Percentiles rank a stretch among this genome's conserved stretches.
phyloP scores from a whole-genome alignment of 2,888 invertebrate species.

The Hymenopus coronatus region DNA sequence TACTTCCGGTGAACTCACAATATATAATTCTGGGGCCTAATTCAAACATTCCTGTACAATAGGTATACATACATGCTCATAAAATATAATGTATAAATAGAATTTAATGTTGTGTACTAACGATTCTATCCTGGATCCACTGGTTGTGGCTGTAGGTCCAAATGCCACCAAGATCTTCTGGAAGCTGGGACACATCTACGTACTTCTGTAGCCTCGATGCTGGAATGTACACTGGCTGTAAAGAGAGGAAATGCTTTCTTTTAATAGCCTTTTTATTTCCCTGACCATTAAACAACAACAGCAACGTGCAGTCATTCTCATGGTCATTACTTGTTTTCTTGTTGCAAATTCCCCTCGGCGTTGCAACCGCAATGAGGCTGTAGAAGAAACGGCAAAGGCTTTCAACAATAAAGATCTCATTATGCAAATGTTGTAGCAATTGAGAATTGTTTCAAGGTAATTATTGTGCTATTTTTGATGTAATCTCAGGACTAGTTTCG shows the following conservation, averaged over 20 bases:
- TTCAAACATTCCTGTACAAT: too few species aligned
- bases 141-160: conserved; percentile 67
- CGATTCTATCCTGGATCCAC: conserved; percentile 75
- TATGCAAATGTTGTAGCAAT: too few species aligned
- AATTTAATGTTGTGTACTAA: conserved; percentile 46
- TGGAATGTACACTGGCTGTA: conserved; percentile 69
- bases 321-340: neutral
- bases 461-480: too few species aligned
- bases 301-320: neutral
- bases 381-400: too few species aligned
- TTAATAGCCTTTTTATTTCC: neutral
- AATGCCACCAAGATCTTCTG: conserved; percentile 68
- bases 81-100: too few species aligned
- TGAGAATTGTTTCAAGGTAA: too few species aligned
- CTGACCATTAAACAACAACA: neutral
- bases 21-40: too few species aligned
- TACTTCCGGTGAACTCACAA: too few species aligned
- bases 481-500: too few species aligned
- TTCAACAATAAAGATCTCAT: too few species aligned
- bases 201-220: conserved; percentile 65
- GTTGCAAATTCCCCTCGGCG: too few species aligned
- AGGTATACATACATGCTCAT: too few species aligned
- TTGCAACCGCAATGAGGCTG: neutral
- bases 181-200: conserved; percentile 67
- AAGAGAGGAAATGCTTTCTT: conserved; percentile 34